phyloP scores from a whole-genome alignment of 2,113 vertebrate species.

The Oxyura jamaicensis region DNA sequence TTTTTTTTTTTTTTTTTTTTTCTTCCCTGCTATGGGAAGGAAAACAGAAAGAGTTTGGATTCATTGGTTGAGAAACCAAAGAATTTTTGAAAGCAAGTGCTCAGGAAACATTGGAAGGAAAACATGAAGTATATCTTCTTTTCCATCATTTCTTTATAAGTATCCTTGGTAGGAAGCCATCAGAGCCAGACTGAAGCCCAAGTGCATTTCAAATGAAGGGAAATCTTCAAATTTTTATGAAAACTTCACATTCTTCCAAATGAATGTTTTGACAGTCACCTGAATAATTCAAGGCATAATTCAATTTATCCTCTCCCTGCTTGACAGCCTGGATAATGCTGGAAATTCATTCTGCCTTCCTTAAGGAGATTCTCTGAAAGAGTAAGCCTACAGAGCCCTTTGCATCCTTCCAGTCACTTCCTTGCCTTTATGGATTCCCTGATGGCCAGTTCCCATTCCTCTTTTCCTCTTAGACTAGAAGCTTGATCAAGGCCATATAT shows the following conservation, averaged over 20 bases:
- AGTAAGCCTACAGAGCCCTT: neutral
- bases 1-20: neutral
- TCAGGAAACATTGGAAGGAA: neutral
- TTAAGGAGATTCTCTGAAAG: neutral
- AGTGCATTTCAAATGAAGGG: neutral
- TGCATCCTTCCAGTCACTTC: neutral
- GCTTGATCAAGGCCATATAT: neutral
- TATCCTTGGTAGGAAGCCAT: neutral
- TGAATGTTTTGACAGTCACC: neutral
- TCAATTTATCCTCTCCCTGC: neutral
- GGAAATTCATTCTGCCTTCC: neutral
- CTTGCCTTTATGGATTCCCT: neutral
- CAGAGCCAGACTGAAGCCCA: neutral
- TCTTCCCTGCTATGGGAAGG: neutral
- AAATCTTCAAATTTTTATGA: constrained; percentile 40
- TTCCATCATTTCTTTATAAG: neutral
- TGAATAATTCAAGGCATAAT: constrained; percentile 30
- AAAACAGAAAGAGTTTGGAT: neutral
- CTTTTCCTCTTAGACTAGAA: neutral
- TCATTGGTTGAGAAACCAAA: neutral
- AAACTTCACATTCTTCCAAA: constrained; percentile 19
- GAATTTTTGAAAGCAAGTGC: neutral
- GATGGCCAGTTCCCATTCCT: neutral
- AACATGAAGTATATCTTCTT: neutral
- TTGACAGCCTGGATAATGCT: neutral